These are phyloP conservation scores for Pedionomus torquatus DNA, from an alignment of 2,113 vertebrate genomes.

Conservation along the genomic window DNA sequence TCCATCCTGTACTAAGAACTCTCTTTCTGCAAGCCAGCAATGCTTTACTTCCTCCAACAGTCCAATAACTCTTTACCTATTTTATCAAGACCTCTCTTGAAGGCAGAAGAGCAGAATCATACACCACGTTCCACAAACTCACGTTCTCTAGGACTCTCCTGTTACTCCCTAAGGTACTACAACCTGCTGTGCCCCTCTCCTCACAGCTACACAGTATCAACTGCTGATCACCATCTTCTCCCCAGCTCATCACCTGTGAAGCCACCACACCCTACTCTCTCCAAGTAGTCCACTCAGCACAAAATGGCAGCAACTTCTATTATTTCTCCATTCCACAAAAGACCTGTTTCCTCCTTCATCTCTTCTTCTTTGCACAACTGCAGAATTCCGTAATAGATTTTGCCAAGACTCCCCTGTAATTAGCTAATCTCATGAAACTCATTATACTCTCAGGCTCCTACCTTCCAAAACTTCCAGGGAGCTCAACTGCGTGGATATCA, in stretches of 20 bases:
- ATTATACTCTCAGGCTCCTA: background rate
- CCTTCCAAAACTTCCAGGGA: background rate
- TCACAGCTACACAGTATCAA: background rate
- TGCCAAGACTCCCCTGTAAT: background rate
- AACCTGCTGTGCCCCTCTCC: no score
- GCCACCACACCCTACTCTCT: background rate
- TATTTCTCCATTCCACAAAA: background rate
- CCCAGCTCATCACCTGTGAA: background rate
- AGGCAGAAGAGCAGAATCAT: accelerated
- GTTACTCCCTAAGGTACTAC: accelerated
- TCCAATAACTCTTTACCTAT: no score
- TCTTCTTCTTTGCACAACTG: background rate
- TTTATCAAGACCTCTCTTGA: accelerated
- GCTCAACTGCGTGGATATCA: background rate
- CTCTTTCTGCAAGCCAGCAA: background rate
- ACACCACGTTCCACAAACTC: accelerated
- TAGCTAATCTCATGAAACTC: background rate
- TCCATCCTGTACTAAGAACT: accelerated
- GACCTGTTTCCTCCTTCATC: accelerated
- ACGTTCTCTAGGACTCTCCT: accelerated
- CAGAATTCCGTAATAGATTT: background rate
- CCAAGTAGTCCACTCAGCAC: background rate
- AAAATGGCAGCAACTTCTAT: background rate
- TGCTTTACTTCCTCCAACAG: accelerated
- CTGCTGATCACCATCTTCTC: background rate